A percentile compares a stretch with the other conserved stretches of the same genome.
Conservation (phyloP, 2,113 vertebrate genomes). For the Gallinago undulata region DNA sequence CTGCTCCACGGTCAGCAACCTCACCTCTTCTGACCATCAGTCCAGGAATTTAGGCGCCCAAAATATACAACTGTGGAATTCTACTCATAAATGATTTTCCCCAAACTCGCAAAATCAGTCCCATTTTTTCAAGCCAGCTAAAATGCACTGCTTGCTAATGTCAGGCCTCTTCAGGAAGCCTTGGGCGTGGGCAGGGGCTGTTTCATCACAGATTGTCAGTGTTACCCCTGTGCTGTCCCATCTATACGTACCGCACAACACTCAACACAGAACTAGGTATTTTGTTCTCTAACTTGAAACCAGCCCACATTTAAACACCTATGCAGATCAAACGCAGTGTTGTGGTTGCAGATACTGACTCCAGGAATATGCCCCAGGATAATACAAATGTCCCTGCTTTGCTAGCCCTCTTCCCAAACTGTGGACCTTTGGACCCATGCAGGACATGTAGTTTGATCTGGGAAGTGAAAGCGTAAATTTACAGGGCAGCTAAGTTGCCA, state of each 20-base stretch:
- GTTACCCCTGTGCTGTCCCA: not conserved
- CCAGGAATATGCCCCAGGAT: too few species aligned
- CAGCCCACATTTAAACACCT: not conserved
- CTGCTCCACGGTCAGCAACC: not conserved
- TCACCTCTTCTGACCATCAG: not conserved
- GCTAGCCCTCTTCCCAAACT: not conserved
- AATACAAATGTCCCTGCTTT: not conserved
- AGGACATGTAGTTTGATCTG: not conserved
- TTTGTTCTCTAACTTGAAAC: not conserved
- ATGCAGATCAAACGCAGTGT: not conserved
- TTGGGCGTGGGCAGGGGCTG: fast-evolving
- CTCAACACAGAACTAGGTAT: not conserved
- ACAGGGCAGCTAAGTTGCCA: not conserved
- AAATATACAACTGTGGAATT: not conserved
- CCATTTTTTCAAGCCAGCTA: not conserved
- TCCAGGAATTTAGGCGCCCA: not conserved
- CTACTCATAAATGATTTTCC: not conserved
- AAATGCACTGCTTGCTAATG: not conserved
- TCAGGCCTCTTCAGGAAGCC: not conserved
- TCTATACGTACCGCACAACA: not conserved
- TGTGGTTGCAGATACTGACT: not conserved
- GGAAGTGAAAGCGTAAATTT: not conserved
- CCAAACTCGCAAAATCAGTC: not conserved
- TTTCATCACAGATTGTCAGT: not conserved
- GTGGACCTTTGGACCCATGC: not conserved